phyloP scores from a whole-genome alignment of 2,797 vertebrate genomes.

The Paratrypauchen microcephalus region DNA sequence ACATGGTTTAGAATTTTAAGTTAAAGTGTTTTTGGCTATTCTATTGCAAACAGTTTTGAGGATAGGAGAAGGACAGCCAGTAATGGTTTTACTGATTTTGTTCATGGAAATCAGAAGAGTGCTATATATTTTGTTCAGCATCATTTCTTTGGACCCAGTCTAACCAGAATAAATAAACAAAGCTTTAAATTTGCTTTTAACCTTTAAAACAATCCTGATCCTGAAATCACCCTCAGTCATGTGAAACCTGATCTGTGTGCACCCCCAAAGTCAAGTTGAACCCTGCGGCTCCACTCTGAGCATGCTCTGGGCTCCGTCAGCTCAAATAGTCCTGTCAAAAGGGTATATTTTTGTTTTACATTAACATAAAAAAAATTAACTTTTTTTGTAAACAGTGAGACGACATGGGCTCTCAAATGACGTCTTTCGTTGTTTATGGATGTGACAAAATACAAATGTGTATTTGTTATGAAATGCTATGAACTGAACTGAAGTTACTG shows the following conservation, averaged over 20 bases:
- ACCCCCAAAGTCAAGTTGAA: constrained; percentile 66
- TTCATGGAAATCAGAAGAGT: too few species aligned
- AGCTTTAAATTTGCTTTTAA: constrained; percentile 69
- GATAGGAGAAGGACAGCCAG: neutral
- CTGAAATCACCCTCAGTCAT: constrained; percentile 69
- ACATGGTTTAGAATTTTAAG: too few species aligned
- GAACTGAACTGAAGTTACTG: neutral
- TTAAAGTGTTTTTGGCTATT: neutral
- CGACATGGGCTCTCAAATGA: neutral
- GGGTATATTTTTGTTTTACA: constrained; percentile 41
- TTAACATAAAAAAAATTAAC: too few species aligned
- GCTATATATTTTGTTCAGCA: constrained; percentile 24
- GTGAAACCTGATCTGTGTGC: constrained; percentile 68
- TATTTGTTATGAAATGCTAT: neutral
- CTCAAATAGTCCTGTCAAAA: constrained; percentile 49
- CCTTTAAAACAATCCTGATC: constrained; percentile 72
- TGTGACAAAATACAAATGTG: neutral
- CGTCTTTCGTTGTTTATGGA: neutral
- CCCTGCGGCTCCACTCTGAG: constrained; percentile 44
- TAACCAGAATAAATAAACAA: constrained; percentile 66
- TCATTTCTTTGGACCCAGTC: constrained; percentile 57
- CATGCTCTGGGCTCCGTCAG: constrained; percentile 68
- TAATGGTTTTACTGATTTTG: neutral
- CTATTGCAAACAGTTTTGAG: neutral
- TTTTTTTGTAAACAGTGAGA: neutral